Conservation (phyloP, 2,888 invertebrate genomes). For the Saturnia japonica region DNA sequence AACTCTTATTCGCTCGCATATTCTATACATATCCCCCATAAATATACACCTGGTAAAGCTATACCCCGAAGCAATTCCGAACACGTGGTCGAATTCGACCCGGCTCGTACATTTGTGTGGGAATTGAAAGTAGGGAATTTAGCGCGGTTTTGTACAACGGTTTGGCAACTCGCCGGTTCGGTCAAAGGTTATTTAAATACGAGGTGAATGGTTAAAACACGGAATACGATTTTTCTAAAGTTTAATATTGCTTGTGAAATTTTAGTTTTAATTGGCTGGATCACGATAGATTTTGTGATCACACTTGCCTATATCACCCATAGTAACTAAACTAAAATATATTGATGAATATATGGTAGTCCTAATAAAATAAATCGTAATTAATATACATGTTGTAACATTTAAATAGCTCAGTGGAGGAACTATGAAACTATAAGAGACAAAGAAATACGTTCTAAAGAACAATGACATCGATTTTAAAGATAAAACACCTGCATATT, state of each 20-base stretch:
- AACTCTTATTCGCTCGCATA: constrained; percentile 19
- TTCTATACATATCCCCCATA: constrained; percentile 39
- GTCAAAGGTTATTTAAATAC: constrained; percentile 22
- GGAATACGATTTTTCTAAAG: not conserved
- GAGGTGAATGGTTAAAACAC: not conserved
- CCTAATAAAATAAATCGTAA: too few relatives aligned
- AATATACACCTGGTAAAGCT: constrained; percentile 29
- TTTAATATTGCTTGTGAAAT: not conserved
- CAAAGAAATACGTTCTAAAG: too few relatives aligned
- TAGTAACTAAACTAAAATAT: not conserved
- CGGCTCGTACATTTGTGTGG: constrained; percentile 30
- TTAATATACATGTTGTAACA: too few relatives aligned
- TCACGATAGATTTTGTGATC: not conserved
- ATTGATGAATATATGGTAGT: not conserved
- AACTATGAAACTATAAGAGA: too few relatives aligned
- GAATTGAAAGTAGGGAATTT: constrained; percentile 45
- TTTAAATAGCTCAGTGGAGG: too few relatives aligned
- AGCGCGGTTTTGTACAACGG: constrained; percentile 22
- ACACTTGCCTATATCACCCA: not conserved
- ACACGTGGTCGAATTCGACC: constrained; percentile 32
- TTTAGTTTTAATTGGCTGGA: not conserved
- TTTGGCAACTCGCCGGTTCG: constrained; percentile 23
- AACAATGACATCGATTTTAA: too few relatives aligned
- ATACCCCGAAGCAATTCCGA: constrained; percentile 32
- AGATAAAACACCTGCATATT: too few relatives aligned